phyloP scores from a whole-genome alignment of 1,140 invertebrate genomes.

The Aphelenchoides avenae region DNA sequence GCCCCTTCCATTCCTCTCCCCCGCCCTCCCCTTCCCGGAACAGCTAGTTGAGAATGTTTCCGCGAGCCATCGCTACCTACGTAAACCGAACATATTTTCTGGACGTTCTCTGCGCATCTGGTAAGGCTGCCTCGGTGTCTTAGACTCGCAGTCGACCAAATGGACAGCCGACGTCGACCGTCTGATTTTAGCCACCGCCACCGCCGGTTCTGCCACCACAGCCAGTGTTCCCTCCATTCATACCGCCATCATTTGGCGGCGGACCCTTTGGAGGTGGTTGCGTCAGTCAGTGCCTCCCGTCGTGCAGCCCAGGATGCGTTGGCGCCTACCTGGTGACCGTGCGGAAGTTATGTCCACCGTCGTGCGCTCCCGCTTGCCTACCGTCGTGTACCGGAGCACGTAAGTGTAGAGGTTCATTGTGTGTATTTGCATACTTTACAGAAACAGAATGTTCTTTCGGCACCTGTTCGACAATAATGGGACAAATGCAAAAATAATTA shows the following conservation, averaged over 20 bases:
- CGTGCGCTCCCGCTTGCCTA: slow-evolving; percentile 2
- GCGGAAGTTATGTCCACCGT: slow-evolving; percentile 13
- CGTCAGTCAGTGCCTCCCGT: slow-evolving; percentile 13
- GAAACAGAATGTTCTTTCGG: slow-evolving; percentile 3
- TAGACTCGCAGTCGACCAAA: no score
- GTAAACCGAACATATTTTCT: no score
- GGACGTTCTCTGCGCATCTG: no score
- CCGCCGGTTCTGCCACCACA: slow-evolving; percentile 3
- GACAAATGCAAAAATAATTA: no score
- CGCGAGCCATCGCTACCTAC: no score
- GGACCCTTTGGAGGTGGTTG: no score
- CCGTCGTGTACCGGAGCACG: background rate
- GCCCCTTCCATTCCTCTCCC: no score
- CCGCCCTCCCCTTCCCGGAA: no score
- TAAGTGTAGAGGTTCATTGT: slow-evolving; percentile 4
- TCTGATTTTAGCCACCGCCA: slow-evolving; percentile 5
- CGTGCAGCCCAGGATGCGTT: slow-evolving; percentile 13
- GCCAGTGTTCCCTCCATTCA: slow-evolving; percentile 1
- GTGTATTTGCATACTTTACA: slow-evolving; percentile 1
- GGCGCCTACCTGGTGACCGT: slow-evolving; percentile 14
- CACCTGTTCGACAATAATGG: background rate
- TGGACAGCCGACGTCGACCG: no score
- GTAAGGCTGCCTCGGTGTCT: no score
- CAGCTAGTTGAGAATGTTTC: no score
- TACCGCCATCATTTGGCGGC: no score